Percentiles rank a stretch among this genome's conserved stretches.
phyloP scores from a whole-genome alignment of 2,113 vertebrate species.

The Rhinogobius similis region DNA sequence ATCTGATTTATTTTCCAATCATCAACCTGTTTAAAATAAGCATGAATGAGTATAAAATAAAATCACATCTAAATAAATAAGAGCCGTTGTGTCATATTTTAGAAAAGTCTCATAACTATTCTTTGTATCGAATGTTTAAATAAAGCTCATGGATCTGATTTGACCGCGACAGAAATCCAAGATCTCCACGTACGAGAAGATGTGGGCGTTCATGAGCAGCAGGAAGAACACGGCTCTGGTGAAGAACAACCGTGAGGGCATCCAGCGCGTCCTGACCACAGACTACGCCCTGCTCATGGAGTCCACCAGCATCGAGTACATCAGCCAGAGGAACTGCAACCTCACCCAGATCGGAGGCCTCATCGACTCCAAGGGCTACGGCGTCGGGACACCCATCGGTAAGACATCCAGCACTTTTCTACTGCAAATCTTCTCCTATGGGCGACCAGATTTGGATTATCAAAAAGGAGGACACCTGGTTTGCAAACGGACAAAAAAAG shows the following conservation, averaged over 20 bases:
- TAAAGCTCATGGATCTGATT: not conserved
- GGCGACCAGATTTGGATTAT: too few species aligned
- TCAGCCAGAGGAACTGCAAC: constrained; percentile 98
- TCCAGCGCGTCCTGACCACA: constrained; percentile 92
- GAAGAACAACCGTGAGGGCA: constrained; percentile 93
- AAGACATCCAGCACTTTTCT: too few species aligned
- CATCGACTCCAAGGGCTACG: constrained; percentile 97
- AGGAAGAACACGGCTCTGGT: constrained; percentile 92
- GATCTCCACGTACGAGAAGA: constrained; percentile 98
- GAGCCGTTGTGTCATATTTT: too few species aligned
- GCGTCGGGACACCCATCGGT: constrained; percentile 97
- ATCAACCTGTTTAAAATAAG: too few species aligned
- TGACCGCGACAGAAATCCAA: constrained; percentile 90
- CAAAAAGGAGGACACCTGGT: too few species aligned
- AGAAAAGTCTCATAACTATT: not conserved
- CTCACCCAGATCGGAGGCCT: constrained; percentile 97
- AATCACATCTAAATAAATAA: too few species aligned
- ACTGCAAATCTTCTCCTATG: too few species aligned
- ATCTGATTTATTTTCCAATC: too few species aligned
- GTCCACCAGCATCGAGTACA: constrained; percentile 97
- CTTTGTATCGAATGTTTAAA: not conserved
- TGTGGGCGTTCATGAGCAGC: constrained; percentile 99
- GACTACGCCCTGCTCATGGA: constrained; percentile 98
- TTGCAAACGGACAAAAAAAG: too few species aligned
- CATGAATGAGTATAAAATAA: too few species aligned